These are phyloP conservation scores for Steatocranus sp. DNA, from an alignment of 2,797 vertebrate genomes.

Conservation along the genomic window DNA sequence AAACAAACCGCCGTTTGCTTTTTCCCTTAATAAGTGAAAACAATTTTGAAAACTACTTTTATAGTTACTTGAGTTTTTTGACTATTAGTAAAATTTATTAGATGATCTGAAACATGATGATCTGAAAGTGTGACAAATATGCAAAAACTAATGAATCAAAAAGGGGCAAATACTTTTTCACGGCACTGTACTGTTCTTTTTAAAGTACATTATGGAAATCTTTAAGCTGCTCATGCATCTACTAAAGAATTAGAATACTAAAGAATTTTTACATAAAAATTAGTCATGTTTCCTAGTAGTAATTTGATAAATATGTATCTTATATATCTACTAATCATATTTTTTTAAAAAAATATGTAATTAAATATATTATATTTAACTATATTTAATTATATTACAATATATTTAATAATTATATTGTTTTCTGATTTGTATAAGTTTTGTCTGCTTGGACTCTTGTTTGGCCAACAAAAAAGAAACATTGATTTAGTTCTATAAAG, in stretches of 20 bases:
- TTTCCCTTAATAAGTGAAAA: not conserved
- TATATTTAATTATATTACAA: accelerated
- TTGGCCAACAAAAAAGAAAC: not conserved
- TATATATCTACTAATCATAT: not conserved
- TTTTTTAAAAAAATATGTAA: not conserved
- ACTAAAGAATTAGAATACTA: not conserved
- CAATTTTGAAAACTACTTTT: not conserved
- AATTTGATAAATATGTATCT: not conserved
- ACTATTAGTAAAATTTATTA: not conserved
- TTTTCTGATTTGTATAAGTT: not conserved
- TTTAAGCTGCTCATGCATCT: not conserved
- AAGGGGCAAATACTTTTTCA: not conserved
- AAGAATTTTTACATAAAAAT: not conserved
- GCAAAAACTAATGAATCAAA: not conserved
- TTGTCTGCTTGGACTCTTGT: not conserved
- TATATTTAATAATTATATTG: not conserved
- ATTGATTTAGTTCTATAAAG: not conserved
- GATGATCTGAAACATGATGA: not conserved
- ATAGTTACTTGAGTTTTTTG: not conserved
- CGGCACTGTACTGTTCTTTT: not conserved
- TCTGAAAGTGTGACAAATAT: not conserved
- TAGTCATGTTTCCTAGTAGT: not conserved
- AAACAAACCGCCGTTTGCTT: accelerated
- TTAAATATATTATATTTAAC: not conserved
- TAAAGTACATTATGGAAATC: not conserved